Conservation (phyloP, 2,888 invertebrate species). For the Ctena decussata region DNA sequence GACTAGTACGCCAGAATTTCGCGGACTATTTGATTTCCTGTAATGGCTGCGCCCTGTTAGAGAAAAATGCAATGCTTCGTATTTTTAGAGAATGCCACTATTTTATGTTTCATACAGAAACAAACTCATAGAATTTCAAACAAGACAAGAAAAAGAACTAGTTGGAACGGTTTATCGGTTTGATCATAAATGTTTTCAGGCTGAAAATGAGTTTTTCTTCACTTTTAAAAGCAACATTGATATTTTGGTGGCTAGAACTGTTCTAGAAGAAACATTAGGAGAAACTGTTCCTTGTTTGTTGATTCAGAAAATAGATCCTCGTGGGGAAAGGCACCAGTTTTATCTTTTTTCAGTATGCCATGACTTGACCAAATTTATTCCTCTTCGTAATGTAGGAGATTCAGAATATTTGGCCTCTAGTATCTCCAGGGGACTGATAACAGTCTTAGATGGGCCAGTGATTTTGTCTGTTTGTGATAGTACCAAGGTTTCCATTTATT, state of each 20-base stretch:
- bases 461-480: not conserved
- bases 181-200: not conserved
- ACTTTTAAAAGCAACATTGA: conserved; percentile 24
- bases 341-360: not conserved
- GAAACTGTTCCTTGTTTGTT: not conserved
- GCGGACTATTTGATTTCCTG: conserved; percentile 28
- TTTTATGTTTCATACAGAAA: conserved; percentile 16
- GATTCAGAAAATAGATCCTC: not conserved
- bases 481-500: not conserved
- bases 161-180: not conserved
- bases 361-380: conserved; percentile 5
- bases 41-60: conserved; percentile 26
- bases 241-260: conserved; percentile 8
- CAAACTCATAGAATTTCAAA: not conserved
- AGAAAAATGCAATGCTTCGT: not conserved
- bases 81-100: conserved; percentile 7
- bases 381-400: not conserved
- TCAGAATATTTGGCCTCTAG: not conserved
- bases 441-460: conserved; percentile 10
- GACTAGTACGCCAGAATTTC: conserved; percentile 18
- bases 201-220: conserved; percentile 4
- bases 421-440: not conserved
- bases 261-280: conserved; percentile 11
- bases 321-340: not conserved
- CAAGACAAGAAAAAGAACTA: not conserved